Conservation (phyloP, 2,113 vertebrate species). For the Thunnus maccoyii region DNA sequence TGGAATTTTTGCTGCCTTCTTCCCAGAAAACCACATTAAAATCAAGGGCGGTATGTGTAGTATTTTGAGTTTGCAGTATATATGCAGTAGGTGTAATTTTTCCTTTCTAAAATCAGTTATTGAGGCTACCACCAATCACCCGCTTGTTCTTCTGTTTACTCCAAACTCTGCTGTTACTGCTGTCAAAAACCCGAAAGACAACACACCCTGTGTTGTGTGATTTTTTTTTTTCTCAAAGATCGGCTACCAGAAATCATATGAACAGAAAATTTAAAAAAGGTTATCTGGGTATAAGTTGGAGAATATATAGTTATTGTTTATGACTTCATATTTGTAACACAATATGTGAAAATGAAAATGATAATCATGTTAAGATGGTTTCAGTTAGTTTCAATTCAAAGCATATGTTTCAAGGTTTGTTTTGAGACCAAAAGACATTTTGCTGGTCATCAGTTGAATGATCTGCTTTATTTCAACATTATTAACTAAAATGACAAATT, state of each 20-base stretch:
- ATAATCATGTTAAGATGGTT: too few species aligned
- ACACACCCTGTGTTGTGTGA: not conserved
- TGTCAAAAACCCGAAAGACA: not conserved
- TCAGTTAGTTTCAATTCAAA: too few species aligned
- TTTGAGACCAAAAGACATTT: too few species aligned
- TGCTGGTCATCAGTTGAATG: too few species aligned
- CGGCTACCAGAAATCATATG: slow-evolving; percentile 1
- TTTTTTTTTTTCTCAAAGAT: not conserved
- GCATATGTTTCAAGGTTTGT: too few species aligned
- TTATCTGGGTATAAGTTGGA: not conserved
- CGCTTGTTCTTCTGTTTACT: slow-evolving; percentile 18
- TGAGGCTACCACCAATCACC: not conserved
- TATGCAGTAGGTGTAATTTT: not conserved
- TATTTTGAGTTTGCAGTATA: not conserved
- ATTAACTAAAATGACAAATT: not conserved
- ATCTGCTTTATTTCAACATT: too few species aligned
- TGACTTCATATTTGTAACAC: too few species aligned
- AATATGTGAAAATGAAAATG: too few species aligned
- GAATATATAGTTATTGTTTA: not conserved
- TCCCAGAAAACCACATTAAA: too few species aligned
- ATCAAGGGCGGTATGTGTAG: not conserved
- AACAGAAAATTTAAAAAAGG: not conserved
- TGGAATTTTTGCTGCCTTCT: too few species aligned
- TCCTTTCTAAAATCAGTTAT: not conserved
- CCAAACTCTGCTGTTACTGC: not conserved